Evolutionary conservation across 2,888 invertebrate genomes (phyloP).

Genomic region (Lissocephala sabroskyi): DNA sequence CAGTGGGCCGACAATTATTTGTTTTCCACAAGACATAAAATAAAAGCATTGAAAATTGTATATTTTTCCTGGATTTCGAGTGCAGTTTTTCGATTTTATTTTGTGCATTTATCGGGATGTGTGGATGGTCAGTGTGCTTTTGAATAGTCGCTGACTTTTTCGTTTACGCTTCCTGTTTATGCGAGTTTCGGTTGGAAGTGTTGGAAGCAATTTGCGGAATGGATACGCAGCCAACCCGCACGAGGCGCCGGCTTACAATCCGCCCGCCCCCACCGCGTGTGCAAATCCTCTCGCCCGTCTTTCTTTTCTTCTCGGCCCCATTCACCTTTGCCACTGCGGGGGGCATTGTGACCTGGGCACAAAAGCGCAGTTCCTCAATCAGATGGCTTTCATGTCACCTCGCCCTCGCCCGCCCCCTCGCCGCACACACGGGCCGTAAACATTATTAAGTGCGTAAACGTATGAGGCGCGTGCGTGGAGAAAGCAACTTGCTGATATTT

Average conservation of each 20-base stretch:
- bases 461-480: constrained; percentile 18
- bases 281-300: constrained; percentile 24
- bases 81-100: no score
- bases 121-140: no score
- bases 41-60: no score
- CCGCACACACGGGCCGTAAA: no score
- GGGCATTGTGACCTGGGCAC: constrained; percentile 10
- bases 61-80: no score
- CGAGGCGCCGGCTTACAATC: no score
- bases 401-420: no score
- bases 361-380: constrained; percentile 9
- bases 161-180: constrained; percentile 56
- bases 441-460: constrained; percentile 53
- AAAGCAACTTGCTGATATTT: constrained; percentile 26
- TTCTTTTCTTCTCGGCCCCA: not conserved
- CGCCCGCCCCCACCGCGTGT: not conserved
- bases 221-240: constrained; percentile 4
- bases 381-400: no score
- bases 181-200: constrained; percentile 49
- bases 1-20: no score
- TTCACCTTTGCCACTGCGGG: constrained; percentile 12
- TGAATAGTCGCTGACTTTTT: no score
- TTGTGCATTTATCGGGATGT: no score
- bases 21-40: no score
- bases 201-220: constrained; percentile 60